Evolutionary conservation across 2,113 vertebrate species (phyloP).

Genomic region (Oreochromis aureus): DNA sequence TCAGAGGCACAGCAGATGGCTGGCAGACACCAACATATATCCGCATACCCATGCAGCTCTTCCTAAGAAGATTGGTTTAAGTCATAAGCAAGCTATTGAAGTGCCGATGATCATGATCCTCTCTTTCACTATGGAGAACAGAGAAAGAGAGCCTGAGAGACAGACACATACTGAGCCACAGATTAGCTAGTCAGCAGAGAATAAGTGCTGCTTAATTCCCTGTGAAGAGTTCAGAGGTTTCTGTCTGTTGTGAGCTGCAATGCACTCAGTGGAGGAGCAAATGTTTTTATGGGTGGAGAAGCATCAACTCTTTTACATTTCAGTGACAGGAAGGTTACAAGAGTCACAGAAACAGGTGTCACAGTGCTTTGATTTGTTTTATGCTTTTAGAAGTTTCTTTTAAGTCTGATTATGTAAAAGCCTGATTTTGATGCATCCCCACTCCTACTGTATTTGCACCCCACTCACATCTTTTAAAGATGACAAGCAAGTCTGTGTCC

Average conservation of each 20-base stretch:
- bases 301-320: not conserved
- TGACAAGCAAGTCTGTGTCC: constrained; percentile 22
- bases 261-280: not conserved
- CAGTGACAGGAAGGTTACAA: not conserved
- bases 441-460: not conserved
- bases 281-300: not conserved
- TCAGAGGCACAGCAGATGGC: constrained; percentile 1
- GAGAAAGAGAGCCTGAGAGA: constrained; percentile 11
- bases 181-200: constrained; percentile 52
- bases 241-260: not conserved
- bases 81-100: constrained; percentile 39
- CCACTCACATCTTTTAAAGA: not conserved
- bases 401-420: not conserved
- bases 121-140: constrained; percentile 19
- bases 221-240: constrained; percentile 23
- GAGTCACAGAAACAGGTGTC: not conserved
- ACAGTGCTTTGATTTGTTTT: not conserved
- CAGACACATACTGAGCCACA: constrained; percentile 25
- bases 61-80: constrained; percentile 39
- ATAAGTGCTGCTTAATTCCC: constrained; percentile 29
- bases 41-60: not conserved
- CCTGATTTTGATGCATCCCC: not conserved
- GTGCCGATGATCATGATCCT: constrained; percentile 40
- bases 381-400: not conserved
- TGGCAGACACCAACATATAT: constrained; percentile 1